Percentiles rank a stretch among this genome's conserved stretches.
Conservation (phyloP, 2,113 vertebrate species). For the Sitta europaea region DNA sequence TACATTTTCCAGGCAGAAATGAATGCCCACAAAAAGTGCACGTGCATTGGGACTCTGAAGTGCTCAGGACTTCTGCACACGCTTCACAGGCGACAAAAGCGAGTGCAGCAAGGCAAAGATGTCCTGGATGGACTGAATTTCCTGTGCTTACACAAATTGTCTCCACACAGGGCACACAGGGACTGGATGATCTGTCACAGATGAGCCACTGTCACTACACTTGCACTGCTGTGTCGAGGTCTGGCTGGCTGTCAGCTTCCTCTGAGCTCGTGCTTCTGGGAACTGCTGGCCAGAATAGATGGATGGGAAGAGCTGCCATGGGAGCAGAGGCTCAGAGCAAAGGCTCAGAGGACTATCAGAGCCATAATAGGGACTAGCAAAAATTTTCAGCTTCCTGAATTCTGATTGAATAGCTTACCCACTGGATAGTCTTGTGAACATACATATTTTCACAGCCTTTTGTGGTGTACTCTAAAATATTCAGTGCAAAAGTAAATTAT, state of each 20-base stretch:
- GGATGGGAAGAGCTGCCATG: not conserved
- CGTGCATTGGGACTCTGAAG: not conserved
- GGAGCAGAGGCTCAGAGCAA: not conserved
- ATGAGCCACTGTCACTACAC: constrained; percentile 23
- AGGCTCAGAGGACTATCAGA: not conserved
- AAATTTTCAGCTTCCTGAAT: not conserved
- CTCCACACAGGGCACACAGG: not conserved
- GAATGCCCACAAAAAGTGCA: not conserved
- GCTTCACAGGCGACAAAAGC: not conserved
- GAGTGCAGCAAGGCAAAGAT: not conserved
- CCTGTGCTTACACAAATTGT: not conserved
- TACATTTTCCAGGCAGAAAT: not conserved
- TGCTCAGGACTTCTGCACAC: not conserved
- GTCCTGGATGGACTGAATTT: not conserved
- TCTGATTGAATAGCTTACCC: not conserved
- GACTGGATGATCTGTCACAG: not conserved
- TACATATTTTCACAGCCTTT: not conserved
- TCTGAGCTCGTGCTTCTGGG: not conserved
- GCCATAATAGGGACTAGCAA: not conserved
- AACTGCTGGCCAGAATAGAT: not conserved
- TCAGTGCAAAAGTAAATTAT: not conserved
- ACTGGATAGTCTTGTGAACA: not conserved
- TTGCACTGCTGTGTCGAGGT: not conserved
- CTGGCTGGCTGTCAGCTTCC: constrained; percentile 14
- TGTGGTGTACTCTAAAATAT: not conserved